Conservation (phyloP, 1,140 invertebrate genomes). For the Cotesia glomerata region DNA sequence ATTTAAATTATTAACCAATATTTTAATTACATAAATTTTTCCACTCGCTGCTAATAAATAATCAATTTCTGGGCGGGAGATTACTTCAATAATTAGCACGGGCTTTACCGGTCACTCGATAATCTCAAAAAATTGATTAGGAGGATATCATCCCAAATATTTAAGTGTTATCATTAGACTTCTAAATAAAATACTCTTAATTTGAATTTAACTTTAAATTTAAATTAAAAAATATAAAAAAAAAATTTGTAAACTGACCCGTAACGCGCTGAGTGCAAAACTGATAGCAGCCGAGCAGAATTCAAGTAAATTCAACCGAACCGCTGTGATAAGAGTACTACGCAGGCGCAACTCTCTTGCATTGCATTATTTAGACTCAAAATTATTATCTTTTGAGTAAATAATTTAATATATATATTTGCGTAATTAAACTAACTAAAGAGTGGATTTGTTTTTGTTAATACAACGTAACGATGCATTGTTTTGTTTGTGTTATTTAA, state of each 20-base stretch:
- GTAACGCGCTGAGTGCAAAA: conserved; percentile 43
- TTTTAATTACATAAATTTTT: no score
- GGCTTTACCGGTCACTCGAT: no score
- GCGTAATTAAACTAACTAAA: background rate
- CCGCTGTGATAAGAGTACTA: conserved; percentile 25
- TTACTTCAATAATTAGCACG: no score
- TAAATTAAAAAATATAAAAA: background rate
- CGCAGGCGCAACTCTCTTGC: conserved; percentile 6
- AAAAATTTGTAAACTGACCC: background rate
- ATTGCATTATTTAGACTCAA: no score
- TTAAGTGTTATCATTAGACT: background rate
- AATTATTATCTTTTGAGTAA: conserved; percentile 14
- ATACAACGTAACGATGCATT: background rate
- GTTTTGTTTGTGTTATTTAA: no score
- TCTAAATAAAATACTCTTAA: background rate
- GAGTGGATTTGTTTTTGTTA: background rate
- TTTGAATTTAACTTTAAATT: background rate
- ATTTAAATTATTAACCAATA: no score
- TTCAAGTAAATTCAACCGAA: conserved; percentile 4
- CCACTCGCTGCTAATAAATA: no score
- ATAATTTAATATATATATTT: background rate
- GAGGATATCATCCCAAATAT: no score
- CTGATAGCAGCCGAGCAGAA: conserved; percentile 43
- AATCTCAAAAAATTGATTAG: no score
- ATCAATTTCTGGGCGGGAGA: no score